Evolutionary conservation across 1,140 invertebrate species (phyloP).

Genomic region (Cardiocondyla obscurior): DNA sequence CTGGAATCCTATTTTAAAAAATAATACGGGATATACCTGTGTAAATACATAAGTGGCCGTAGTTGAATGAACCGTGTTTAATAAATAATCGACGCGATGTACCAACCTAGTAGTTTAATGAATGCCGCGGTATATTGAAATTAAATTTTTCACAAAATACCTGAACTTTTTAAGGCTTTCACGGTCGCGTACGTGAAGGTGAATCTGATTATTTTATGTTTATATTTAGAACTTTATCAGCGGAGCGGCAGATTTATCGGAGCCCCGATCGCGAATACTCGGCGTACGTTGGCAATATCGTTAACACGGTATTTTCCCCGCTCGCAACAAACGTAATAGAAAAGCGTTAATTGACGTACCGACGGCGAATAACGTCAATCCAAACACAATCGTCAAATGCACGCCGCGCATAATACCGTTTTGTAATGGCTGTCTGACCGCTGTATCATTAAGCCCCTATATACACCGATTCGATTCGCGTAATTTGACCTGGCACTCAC

Average conservation of each 20-base stretch:
- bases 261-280: background rate
- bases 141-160: background rate
- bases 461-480: conserved; percentile 1
- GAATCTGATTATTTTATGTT: background rate
- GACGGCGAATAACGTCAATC: conserved; percentile 26
- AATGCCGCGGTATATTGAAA: background rate
- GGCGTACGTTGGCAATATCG: background rate
- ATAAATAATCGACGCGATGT: background rate
- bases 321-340: background rate
- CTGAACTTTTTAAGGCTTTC: background rate
- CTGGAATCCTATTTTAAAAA: background rate
- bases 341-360: conserved; percentile 25
- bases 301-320: conserved; percentile 3
- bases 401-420: conserved; percentile 23
- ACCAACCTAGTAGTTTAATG: background rate
- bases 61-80: background rate
- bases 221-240: background rate
- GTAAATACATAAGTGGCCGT: background rate
- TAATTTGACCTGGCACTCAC: conserved; percentile 17
- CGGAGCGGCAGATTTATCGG: background rate
- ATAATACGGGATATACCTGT: background rate
- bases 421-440: conserved; percentile 32
- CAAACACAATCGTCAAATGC: conserved; percentile 36
- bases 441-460: conserved; percentile 33
- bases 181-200: background rate